Conservation (phyloP, 1,140 invertebrate species). For the Helicoverpa zea region DNA sequence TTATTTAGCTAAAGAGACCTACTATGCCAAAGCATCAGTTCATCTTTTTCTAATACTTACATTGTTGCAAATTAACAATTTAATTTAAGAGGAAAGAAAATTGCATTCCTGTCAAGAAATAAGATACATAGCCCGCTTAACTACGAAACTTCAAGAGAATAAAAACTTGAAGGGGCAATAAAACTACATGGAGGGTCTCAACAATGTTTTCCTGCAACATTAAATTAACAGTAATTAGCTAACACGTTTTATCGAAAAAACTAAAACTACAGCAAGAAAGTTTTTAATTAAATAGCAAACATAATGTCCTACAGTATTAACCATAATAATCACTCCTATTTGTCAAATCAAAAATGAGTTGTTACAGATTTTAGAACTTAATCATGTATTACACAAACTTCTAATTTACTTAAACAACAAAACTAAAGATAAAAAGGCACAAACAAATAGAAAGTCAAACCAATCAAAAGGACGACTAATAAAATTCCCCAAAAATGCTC, state of each 20-base stretch:
- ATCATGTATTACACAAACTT: no score
- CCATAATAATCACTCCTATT: no score
- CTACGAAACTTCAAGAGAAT: neutral
- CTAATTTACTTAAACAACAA: neutral
- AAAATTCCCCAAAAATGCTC: slow-evolving; percentile 42
- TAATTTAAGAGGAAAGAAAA: neutral
- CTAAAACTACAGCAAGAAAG: no score
- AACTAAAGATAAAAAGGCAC: neutral
- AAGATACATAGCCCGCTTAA: neutral
- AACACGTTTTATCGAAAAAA: no score
- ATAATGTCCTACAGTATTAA: no score
- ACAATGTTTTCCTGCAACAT: no score
- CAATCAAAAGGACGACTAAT: slow-evolving; percentile 16
- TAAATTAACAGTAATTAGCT: no score
- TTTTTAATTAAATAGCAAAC: no score
- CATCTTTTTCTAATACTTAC: slow-evolving; percentile 15
- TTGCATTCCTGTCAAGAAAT: slow-evolving; percentile 28
- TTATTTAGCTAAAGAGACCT: slow-evolving; percentile 4
- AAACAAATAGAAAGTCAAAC: neutral
- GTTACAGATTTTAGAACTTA: no score
- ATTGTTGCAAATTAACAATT: slow-evolving; percentile 18
- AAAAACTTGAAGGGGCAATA: neutral
- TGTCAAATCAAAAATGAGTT: no score
- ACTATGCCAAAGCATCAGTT: neutral
- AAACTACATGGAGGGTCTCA: neutral